A percentile compares a stretch with the other conserved stretches of the same genome.
These are phyloP conservation scores for Pseudotriccus pelzelni DNA, from an alignment of 2,797 vertebrate genomes.

Conservation along the genomic window DNA sequence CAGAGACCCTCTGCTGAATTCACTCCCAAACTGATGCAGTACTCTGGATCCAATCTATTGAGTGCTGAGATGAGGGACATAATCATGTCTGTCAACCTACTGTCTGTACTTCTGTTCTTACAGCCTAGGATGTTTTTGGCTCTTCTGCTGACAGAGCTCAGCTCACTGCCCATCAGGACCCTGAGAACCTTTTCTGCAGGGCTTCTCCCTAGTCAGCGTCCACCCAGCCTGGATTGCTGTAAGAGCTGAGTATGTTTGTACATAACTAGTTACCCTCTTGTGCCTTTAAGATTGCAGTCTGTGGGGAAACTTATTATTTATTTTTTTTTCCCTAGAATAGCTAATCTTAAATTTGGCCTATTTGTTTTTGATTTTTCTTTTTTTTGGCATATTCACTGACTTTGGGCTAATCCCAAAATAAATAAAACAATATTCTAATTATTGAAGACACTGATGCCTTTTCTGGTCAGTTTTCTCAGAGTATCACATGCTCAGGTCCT, in stretches of 20 bases:
- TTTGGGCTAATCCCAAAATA: not conserved
- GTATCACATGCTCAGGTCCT: conserved; percentile 20
- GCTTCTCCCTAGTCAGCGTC: not conserved
- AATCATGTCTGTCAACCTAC: not conserved
- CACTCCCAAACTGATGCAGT: not conserved
- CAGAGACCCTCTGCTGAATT: not conserved
- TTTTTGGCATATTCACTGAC: not conserved
- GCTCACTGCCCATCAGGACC: not conserved
- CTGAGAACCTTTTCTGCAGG: not conserved
- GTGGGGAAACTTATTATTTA: not conserved
- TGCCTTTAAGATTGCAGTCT: not conserved
- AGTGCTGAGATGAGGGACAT: not conserved
- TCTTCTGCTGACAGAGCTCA: not conserved
- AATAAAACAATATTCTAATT: not conserved
- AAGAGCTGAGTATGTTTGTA: not conserved
- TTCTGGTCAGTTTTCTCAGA: conserved; percentile 21
- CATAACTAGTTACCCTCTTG: not conserved
- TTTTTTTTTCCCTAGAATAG: not conserved
- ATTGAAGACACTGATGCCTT: not conserved
- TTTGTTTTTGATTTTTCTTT: not conserved
- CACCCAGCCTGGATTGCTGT: not conserved
- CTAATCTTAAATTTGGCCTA: not conserved
- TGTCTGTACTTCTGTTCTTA: not conserved
- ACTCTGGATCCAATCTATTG: not conserved
- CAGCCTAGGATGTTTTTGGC: not conserved